A percentile compares a stretch with the other conserved stretches of the same genome.
phyloP scores from a whole-genome alignment of 2,113 vertebrate species.

The Datnioides undecimradiatus region DNA sequence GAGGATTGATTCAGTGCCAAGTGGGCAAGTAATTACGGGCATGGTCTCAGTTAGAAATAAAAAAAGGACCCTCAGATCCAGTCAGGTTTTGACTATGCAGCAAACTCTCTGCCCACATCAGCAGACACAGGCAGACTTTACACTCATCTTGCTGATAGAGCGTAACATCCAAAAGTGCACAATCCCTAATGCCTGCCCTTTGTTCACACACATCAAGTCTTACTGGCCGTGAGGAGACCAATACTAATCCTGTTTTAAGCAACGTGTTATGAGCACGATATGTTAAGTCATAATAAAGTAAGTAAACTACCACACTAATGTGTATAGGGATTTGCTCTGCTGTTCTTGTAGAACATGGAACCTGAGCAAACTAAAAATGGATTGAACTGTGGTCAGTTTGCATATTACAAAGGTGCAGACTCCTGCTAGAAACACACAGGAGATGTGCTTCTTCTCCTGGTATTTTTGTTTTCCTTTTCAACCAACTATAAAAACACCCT shows the following conservation, averaged over 20 bases:
- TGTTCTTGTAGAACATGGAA: conserved; percentile 12
- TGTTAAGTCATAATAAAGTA: conserved; percentile 14
- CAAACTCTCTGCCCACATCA: conserved; percentile 74
- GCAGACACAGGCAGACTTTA: conserved; percentile 76
- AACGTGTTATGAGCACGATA: background rate
- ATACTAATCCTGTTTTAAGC: conserved; percentile 21
- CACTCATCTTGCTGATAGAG: conserved; percentile 74
- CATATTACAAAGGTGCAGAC: conserved; percentile 9
- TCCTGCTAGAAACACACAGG: conserved; percentile 11
- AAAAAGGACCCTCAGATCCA: conserved; percentile 61
- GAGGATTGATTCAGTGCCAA: conserved; percentile 75
- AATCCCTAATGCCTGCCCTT: conserved; percentile 39
- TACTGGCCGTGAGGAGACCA: conserved; percentile 32
- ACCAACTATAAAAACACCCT: conserved; percentile 13
- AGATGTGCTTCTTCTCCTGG: background rate
- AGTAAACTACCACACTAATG: conserved; percentile 23
- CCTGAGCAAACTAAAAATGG: conserved; percentile 29
- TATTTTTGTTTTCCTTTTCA: conserved; percentile 1
- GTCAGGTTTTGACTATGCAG: conserved; percentile 76
- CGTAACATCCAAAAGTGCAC: conserved; percentile 68
- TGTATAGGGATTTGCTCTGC: conserved; percentile 22
- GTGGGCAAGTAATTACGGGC: conserved; percentile 73
- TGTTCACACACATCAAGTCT: conserved; percentile 45
- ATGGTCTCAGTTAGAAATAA: conserved; percentile 53
- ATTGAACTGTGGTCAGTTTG: conserved; percentile 1